Evolutionary conservation across 2,888 invertebrate genomes (phyloP), one percentile per base, ranked within the genome.

Genomic region (Raillietiella orientalis): DNA sequence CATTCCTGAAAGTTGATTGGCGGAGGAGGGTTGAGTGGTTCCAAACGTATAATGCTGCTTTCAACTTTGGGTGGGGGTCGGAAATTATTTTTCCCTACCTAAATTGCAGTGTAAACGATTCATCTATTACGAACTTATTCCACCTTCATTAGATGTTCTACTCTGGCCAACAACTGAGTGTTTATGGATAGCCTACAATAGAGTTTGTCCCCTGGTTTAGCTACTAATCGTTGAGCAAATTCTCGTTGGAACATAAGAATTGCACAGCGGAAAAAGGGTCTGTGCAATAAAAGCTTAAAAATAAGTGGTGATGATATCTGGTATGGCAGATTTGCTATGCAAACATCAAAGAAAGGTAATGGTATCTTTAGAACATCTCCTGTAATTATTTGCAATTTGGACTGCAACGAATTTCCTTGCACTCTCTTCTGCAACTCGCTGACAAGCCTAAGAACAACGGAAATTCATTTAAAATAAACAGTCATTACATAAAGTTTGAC

Each of bases 41-140:
- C 93, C 42, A 99, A 67, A 39, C 96, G 57, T 0, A 99, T 87
- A 3, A 99, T 93, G 47, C 74, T 75, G 1, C 93, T 93, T 46
- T 99, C 96, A 2, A 99, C 93, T 58, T 93, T 93, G 4, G 96
- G 96, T 21, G 96, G 93, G 11, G 96, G 96, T 33, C 71, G 62
- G 43, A 99, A 96, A 50, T 96, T 96, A 46, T 93, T 93, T 51
- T 75, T 82, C 2, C 90, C 90, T 38, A 93, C 79, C 64, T 67
- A 44, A 34, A 49, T 48, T 33, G 37, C 31, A 39, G 42, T 20
- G 33, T 27, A 29, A 24, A 25, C 15, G 21, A 29, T 17, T 17
- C 19, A 17, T n/a, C 19, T 17, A 8, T 17, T 17, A 8, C n/a
- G 19, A 8, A 8, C n/a, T n/a, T 8, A 21, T 34, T 33, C 37